Base-by-base conservation (phyloP, 2,113 vertebrate species). In the Gorsachius goisagi region DNA sequence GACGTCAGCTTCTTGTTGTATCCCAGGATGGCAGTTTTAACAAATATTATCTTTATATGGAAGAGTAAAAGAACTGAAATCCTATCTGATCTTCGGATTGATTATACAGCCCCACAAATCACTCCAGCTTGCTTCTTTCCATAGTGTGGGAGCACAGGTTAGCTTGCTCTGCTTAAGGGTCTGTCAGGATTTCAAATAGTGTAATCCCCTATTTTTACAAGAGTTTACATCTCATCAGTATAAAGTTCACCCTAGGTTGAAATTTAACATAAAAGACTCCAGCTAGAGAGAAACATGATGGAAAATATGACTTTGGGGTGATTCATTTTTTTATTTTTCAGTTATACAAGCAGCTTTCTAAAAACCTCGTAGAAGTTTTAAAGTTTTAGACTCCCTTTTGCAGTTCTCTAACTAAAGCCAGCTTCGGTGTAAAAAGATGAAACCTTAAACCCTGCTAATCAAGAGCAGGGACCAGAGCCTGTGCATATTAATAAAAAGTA, bases 11-110 rank as follows among this genome's bases (percentile, higher is more conserved):
- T 82, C 85, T 89, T 89, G 13, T 85, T 93, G 88, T 89, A 83
- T 97, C 91, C 88, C 72, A 85, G 93, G 71, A 89, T 88, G 79
- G 82, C 55, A 75, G 55, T 92, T 97, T 95, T 95, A 93, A 93
- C 92, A 85, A 97, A 96, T 94, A 89, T 27, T 96, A 73, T 94
- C 97, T 97, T 98, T 94, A 96, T 95, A 93, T 95, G 91, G 94
- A 92, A 97, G 88, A 81, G 85, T 92, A 94, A 97, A 95, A 88
- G 90, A 79, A 88, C 87, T 93, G 91, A 94, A 97, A 93, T 93
- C 63, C 77, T 93, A 52, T 96, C 95, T 86, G 96, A 96, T 95
- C 63, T 91, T 96, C 27, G 20, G 83, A 77, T 94, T 97, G 94
- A 95, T 97, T 90, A 96, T 73, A 79, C 13, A 88, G 68, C 72